Evolutionary conservation across 2,888 invertebrate species (phyloP).

Genomic region (Hirtodrosophila histrioides): DNA sequence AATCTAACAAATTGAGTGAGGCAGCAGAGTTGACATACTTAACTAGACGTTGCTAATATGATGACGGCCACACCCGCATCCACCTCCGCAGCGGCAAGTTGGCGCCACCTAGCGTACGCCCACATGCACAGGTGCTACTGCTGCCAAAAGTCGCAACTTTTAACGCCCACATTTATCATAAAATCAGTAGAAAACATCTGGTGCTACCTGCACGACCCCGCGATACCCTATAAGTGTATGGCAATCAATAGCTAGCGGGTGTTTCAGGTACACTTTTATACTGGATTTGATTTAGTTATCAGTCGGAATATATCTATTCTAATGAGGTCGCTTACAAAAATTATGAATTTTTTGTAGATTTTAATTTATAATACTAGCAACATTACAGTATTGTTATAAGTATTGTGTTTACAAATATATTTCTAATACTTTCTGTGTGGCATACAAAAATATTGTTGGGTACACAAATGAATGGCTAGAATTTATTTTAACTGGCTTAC

Average conservation of each 20-base stretch:
- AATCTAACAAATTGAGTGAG: constrained; percentile 65
- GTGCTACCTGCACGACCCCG: background rate
- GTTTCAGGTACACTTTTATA: too few species aligned
- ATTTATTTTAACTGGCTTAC: too few species aligned
- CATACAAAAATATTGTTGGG: too few species aligned
- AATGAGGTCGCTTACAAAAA: too few species aligned
- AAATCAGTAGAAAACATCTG: constrained; percentile 3
- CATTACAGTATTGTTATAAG: too few species aligned
- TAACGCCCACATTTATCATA: constrained; percentile 58
- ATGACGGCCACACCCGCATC: constrained; percentile 18
- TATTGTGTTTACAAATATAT: too few species aligned
- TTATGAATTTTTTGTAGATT: too few species aligned
- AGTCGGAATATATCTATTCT: too few species aligned
- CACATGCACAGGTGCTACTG: constrained; percentile 50
- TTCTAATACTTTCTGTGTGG: too few species aligned
- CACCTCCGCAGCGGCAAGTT: background rate
- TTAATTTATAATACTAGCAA: too few species aligned
- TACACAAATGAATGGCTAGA: too few species aligned
- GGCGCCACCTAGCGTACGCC: constrained; percentile 25
- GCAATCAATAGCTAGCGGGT: background rate
- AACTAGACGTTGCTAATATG: constrained; percentile 48
- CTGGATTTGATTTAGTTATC: too few species aligned
- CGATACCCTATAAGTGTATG: constrained; percentile 17
- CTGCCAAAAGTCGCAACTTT: constrained; percentile 55
- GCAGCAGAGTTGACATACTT: constrained; percentile 59